A percentile compares a stretch with the other conserved stretches of the same genome.
Evolutionary conservation across 1,140 invertebrate species (phyloP).

Genomic region (Steinernema feltiae): DNA sequence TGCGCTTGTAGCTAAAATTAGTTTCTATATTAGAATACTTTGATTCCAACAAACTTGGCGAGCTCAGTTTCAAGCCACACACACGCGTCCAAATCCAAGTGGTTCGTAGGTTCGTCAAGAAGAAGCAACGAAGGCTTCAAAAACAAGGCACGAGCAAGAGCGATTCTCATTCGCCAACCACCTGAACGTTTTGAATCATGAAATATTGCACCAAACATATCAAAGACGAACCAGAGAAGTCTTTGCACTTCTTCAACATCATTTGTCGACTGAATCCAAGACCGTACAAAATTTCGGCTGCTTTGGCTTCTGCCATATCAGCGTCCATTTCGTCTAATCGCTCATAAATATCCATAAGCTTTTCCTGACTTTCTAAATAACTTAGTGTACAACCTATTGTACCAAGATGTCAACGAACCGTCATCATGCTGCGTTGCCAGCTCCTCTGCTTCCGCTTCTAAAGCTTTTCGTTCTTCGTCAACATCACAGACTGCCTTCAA

Average conservation of each 20-base stretch:
- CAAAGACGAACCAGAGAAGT: slow-evolving; percentile 76
- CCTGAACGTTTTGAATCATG: slow-evolving; percentile 59
- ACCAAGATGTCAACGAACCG: slow-evolving; percentile 63
- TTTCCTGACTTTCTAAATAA: slow-evolving; percentile 79
- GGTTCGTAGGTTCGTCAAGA: slow-evolving; percentile 68
- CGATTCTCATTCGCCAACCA: slow-evolving; percentile 98
- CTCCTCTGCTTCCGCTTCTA: slow-evolving; percentile 87
- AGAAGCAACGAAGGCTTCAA: slow-evolving; percentile 62
- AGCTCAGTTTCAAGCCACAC: slow-evolving; percentile 99
- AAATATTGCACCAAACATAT: slow-evolving; percentile 17
- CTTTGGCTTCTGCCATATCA: slow-evolving; percentile 85
- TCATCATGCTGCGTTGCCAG: slow-evolving; percentile 80
- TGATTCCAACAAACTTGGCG: slow-evolving; percentile 66
- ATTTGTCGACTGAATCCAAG: slow-evolving; percentile 89
- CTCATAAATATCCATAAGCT: slow-evolving; percentile 94
- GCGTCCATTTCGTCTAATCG: slow-evolving; percentile 91
- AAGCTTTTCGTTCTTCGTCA: slow-evolving; percentile 80
- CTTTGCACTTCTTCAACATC: slow-evolving; percentile 79
- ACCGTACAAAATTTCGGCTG: slow-evolving; percentile 88
- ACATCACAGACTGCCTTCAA: slow-evolving; percentile 96
- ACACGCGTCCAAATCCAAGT: slow-evolving; percentile 78
- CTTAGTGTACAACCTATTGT: no score
- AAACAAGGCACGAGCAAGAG: slow-evolving; percentile 71
- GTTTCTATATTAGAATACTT: background rate
- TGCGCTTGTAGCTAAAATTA: slow-evolving; percentile 76